phyloP scores from a whole-genome alignment of 1,140 invertebrate genomes.

The Coenobita brevimanus region DNA sequence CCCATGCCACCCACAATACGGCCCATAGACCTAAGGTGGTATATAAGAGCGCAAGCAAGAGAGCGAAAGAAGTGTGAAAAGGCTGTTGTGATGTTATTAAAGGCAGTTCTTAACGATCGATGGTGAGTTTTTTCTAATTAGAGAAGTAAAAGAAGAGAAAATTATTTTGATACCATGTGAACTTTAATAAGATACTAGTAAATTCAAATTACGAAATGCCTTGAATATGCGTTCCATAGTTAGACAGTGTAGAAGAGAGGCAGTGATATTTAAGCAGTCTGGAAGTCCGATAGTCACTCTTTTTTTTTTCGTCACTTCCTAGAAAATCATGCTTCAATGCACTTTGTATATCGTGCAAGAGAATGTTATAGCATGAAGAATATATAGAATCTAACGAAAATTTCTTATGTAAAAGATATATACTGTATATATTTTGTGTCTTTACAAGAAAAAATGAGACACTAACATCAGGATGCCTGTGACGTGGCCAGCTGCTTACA shows the following conservation, averaged over 20 bases:
- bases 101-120: not conserved
- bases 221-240: constrained; percentile 9
- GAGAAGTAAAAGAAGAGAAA: constrained; percentile 8
- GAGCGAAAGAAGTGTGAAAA: not conserved
- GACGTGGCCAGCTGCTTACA: too few species aligned
- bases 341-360: too few species aligned
- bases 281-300: too few species aligned
- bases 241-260: not conserved
- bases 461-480: too few species aligned
- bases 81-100: not conserved
- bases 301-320: too few species aligned
- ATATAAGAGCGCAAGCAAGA: not conserved
- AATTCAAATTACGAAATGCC: constrained; percentile 28
- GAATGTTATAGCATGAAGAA: too few species aligned
- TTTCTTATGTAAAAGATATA: too few species aligned
- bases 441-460: too few species aligned
- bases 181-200: not conserved
- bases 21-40: constrained; percentile 34
- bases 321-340: too few species aligned
- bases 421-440: too few species aligned
- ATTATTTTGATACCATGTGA: constrained; percentile 33
- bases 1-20: too few species aligned
- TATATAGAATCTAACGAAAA: too few species aligned
- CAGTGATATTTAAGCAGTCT: not conserved
- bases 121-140: constrained; percentile 35